Base-by-base conservation (phyloP, 2,888 invertebrate species). In the Tiliacea aurago region DNA sequence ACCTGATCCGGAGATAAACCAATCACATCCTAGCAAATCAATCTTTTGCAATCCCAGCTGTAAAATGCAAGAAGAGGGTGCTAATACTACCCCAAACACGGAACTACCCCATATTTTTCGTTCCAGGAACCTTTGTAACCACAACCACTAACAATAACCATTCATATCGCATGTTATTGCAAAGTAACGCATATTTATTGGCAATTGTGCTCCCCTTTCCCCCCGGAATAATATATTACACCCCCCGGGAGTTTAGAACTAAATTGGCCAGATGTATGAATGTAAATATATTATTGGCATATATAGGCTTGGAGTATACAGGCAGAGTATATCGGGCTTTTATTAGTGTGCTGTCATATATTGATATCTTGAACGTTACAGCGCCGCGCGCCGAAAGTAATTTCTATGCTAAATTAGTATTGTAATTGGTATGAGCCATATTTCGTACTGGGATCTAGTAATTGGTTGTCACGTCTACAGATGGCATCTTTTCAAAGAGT, bases 111-210 rank as follows among this genome's bases (percentile, higher is more conserved):
- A 80, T 84, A 86, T 87, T 87, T 87, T 78, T 61, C 70, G 37
- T 72, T 71, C 45, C 63, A 61, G 51, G 70, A 78, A 74, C 78
- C 75, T 76, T 55, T 67, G 55, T 55, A 84, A 85, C 78, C 85
- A 73, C 77, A 83, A 78, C 80, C 80, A 85, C 78, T 84, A 84
- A 86, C 87, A 85, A 88, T 86, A 86, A 86, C 88, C 86, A 85
- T 89, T 87, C 86, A 89, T 88, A 86, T 84, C 85, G 83, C 76
- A 86, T 89, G 88, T 87, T 90, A 91, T 90, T 91, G 89, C 88
- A 88, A 90, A 89, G 88, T 88, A 89, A 88, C 88, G 87, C 85
- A 86, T 91, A 90, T 91, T 91, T 90, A 90, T 89, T 90, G 90
- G 83, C 89, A 88, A 90, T 91, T 90, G 87, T 88, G 83, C 75